Evolutionary conservation across 1,140 invertebrate species (phyloP).

Genomic region (Cydia amplana): DNA sequence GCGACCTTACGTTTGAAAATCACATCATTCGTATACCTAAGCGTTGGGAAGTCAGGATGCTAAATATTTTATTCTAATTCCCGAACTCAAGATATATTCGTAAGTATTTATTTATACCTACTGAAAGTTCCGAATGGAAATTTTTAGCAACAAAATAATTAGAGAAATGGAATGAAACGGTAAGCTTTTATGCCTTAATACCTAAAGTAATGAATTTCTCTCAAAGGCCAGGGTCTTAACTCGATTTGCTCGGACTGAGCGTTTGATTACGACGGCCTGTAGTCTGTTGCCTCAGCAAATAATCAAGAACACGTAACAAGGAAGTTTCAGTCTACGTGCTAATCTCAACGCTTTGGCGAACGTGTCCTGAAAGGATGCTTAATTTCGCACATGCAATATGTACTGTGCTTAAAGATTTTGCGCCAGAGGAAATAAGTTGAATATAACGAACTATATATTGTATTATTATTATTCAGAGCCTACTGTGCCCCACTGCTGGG

Average conservation of each 20-base stretch:
- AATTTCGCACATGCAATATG: constrained; percentile 2
- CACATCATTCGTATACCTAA: no score
- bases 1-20: no score
- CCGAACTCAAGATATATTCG: no score
- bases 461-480: no score
- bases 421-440: neutral
- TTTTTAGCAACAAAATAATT: constrained; percentile 13
- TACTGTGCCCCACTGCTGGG: no score
- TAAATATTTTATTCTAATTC: no score
- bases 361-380: constrained; percentile 28
- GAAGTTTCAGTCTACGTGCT: constrained; percentile 30
- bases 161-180: neutral
- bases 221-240: constrained; percentile 29
- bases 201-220: constrained; percentile 30
- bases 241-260: constrained; percentile 29
- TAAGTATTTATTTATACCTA: no score
- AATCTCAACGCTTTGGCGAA: constrained; percentile 25
- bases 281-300: constrained; percentile 28
- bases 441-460: neutral
- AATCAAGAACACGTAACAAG: constrained; percentile 31
- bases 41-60: no score
- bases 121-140: neutral
- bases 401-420: neutral
- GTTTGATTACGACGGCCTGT: constrained; percentile 28
- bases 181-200: constrained; percentile 29